These are phyloP conservation scores for Hydraecia micacea DNA, from an alignment of 2,888 invertebrate species.

Conservation along the genomic window DNA sequence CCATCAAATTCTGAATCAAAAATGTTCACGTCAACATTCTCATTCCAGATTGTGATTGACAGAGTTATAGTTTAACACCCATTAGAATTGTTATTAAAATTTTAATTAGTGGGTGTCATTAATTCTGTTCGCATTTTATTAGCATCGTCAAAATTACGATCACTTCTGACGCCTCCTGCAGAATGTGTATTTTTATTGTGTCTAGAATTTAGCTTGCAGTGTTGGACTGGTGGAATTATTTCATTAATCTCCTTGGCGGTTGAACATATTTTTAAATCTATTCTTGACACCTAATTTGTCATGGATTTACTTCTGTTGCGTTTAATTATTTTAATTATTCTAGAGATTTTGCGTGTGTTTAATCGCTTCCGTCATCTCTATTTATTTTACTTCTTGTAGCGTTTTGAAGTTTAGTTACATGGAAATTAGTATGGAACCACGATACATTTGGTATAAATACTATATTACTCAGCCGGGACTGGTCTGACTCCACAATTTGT, in stretches of 20 bases:
- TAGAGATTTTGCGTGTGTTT: conserved; percentile 29
- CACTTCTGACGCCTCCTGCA: conserved; percentile 39
- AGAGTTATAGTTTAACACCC: conserved; percentile 40
- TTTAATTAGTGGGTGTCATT: conserved; percentile 55
- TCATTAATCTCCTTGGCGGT: conserved; percentile 60
- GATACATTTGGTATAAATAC: conserved; percentile 73
- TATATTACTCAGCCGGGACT: conserved; percentile 70
- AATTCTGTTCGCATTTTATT: conserved; percentile 60
- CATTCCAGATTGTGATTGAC: conserved; percentile 36
- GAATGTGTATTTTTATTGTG: conserved; percentile 60
- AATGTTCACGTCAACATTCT: conserved; percentile 27
- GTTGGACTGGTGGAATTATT: conserved; percentile 41
- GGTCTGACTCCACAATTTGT: conserved; percentile 75
- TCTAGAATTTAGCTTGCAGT: conserved; percentile 48
- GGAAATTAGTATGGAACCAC: conserved; percentile 69
- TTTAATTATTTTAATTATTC: conserved; percentile 62
- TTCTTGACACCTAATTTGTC: conserved; percentile 57
- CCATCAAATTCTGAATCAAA: conserved; percentile 34
- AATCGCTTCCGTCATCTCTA: conserved; percentile 51
- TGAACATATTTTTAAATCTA: conserved; percentile 63
- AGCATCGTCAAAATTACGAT: conserved; percentile 56
- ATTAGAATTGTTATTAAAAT: conserved; percentile 42
- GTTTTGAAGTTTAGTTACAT: conserved; percentile 60
- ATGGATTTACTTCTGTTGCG: conserved; percentile 39
- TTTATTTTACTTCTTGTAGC: conserved; percentile 48